A percentile compares a stretch with the other conserved stretches of the same genome.
Conservation (phyloP, 2,888 invertebrate genomes). For the Drosophila suboccidentalis region DNA sequence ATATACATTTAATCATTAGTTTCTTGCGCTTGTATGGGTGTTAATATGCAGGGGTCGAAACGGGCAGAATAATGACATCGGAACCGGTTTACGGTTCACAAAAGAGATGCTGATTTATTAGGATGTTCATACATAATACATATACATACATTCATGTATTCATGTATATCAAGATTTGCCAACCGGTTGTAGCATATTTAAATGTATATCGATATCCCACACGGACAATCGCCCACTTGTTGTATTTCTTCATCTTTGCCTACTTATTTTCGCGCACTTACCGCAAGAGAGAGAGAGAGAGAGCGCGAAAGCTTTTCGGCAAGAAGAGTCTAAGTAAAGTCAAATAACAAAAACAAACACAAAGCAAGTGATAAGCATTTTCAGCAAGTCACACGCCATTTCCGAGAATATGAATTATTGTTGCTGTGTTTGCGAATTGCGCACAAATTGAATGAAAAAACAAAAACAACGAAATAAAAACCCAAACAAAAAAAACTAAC, state of each 20-base stretch:
- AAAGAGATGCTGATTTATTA: conserved; percentile 39
- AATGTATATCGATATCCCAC: conserved; percentile 16
- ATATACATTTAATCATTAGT: conserved; percentile 22
- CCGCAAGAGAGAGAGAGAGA: not conserved
- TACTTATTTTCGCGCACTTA: conserved; percentile 30
- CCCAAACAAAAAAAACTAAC: not conserved
- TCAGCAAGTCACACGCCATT: conserved; percentile 48
- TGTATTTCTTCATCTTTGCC: conserved; percentile 9
- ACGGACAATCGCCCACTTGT: conserved; percentile 38
- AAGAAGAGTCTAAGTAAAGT: conserved; percentile 12
- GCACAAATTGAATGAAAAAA: conserved; percentile 33
- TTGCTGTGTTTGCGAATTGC: conserved; percentile 27
- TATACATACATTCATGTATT: not conserved
- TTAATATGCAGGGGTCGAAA: conserved; percentile 40
- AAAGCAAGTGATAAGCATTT: conserved; percentile 33
- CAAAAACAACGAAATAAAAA: conserved; percentile 2
- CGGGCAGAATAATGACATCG: conserved; percentile 13
- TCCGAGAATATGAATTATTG: conserved; percentile 8
- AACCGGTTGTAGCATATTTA: conserved; percentile 36
- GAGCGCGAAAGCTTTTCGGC: conserved; percentile 4
- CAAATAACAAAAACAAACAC: conserved; percentile 11
- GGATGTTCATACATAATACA: conserved; percentile 31
- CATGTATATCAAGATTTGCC: conserved; percentile 15
- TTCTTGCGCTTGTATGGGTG: conserved; percentile 6
- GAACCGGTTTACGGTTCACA: conserved; percentile 38